Base-by-base conservation (phyloP, 1,140 invertebrate species). In the Drosophila rufa region DNA sequence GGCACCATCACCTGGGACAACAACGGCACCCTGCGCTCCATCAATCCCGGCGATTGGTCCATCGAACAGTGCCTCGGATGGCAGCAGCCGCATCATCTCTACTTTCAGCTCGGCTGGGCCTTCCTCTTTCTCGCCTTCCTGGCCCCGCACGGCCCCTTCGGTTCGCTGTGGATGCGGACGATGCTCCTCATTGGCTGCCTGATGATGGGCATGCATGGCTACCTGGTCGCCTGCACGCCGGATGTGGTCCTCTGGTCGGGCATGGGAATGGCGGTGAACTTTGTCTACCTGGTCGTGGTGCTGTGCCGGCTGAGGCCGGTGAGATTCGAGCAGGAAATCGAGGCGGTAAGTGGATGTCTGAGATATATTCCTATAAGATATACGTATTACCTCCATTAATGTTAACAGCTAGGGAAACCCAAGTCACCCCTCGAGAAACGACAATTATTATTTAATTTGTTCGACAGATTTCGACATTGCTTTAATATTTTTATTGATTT, bases 221-320 rank as follows among this genome's bases (percentile, higher is more conserved):
- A 96, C 95, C 95, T 96, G 64, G 95, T 97, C 47, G 94, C 97
- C 80, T 98, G 97, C 93, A 96, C 96, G 84, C 94, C 97, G 73
- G 97, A 98, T 90, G 96, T 96, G 70, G 96, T 97, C 80, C 94
- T 97, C 53, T 98, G 97, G 97, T 98, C 97, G 90, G 95, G 95
- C 82, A 95, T 96, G 43, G 98, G 98, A 93, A 94, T 97, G 82
- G 93, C 95, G 77, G 96, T 98, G 91, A 98, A 98, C 94, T 95
- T 96, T 76, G 93, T 97, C 80, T 97, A 98, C 93, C 95, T 97
- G 67, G 94, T 96, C 80, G 94, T 96, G 78, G 95, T 98, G 76
- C 95, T 97, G 75, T 98, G 96, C 94, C 95, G 95, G 75, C 94
- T 98, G 82, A 94, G 97, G 83, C 97, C 97, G 12, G 95, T 97